A percentile compares a stretch with the other conserved stretches of the same genome.
Conservation (phyloP, 2,113 vertebrate species). For the Callipepla californica region DNA sequence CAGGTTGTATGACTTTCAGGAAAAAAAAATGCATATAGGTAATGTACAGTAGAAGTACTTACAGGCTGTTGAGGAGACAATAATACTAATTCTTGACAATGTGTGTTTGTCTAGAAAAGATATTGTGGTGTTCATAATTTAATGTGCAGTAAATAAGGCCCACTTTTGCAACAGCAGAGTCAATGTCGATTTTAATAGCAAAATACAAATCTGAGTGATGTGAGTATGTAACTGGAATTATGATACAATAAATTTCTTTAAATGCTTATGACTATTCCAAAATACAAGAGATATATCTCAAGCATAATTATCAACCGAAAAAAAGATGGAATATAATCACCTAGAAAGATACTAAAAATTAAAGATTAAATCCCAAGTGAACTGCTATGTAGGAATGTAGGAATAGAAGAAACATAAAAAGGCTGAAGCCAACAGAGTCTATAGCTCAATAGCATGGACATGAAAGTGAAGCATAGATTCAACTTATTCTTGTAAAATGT, state of each 20-base stretch:
- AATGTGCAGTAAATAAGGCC: neutral
- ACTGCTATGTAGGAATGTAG: neutral
- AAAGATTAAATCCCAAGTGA: neutral
- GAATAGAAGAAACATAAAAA: neutral
- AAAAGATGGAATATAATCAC: neutral
- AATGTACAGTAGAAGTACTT: neutral
- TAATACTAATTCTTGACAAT: neutral
- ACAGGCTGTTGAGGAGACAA: neutral
- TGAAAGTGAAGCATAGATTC: neutral
- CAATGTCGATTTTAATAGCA: neutral
- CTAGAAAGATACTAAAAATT: neutral
- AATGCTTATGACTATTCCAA: neutral
- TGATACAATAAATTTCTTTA: neutral
- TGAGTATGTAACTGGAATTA: neutral
- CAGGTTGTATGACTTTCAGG: neutral
- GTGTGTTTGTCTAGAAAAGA: neutral
- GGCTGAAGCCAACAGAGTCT: neutral
- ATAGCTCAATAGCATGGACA: neutral
- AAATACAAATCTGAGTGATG: neutral
- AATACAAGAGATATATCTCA: neutral
- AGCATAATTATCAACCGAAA: neutral
- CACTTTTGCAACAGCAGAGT: neutral
- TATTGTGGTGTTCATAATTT: neutral
- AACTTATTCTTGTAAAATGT: neutral
- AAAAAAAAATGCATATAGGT: accelerated